phyloP scores from a whole-genome alignment of 2,888 invertebrate genomes.

The Baronia brevicornis region DNA sequence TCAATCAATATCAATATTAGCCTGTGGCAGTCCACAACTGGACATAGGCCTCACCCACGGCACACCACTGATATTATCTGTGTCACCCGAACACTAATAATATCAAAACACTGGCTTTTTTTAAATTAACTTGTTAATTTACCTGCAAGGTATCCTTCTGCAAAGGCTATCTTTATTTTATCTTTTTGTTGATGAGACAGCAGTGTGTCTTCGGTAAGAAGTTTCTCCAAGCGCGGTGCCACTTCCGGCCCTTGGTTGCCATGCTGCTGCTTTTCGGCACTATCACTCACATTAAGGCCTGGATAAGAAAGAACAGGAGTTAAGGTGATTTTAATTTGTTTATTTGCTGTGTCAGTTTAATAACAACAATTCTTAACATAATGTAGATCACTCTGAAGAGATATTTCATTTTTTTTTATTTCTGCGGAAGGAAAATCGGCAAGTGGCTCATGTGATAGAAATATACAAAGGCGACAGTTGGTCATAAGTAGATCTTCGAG shows the following conservation, averaged over 20 bases:
- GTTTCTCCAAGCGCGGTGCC: conserved; percentile 58
- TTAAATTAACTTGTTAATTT: conserved; percentile 20
- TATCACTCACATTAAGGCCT: conserved; percentile 58
- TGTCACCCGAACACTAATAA: neutral
- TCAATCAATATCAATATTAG: too few relatives aligned
- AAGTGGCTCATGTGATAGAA: too few relatives aligned
- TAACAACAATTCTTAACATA: too few relatives aligned
- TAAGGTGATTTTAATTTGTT: neutral
- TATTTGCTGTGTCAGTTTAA: too few relatives aligned
- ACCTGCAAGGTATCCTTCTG: conserved; percentile 92
- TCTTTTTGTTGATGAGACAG: conserved; percentile 77
- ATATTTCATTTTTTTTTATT: too few relatives aligned
- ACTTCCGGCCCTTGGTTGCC: conserved; percentile 35
- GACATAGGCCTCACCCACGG: too few relatives aligned
- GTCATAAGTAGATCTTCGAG: too few relatives aligned
- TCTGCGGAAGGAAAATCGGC: too few relatives aligned
- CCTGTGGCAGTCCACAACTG: too few relatives aligned
- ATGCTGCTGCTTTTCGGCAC: conserved; percentile 50
- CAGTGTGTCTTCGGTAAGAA: conserved; percentile 64
- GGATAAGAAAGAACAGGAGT: conserved; percentile 6
- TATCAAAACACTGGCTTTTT: neutral
- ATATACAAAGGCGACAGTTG: too few relatives aligned
- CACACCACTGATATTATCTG: too few relatives aligned
- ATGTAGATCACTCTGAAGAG: too few relatives aligned
- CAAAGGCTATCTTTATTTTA: conserved; percentile 90